Base-by-base conservation (phyloP, 1,140 invertebrate species). In the Nasonia vitripennis region DNA sequence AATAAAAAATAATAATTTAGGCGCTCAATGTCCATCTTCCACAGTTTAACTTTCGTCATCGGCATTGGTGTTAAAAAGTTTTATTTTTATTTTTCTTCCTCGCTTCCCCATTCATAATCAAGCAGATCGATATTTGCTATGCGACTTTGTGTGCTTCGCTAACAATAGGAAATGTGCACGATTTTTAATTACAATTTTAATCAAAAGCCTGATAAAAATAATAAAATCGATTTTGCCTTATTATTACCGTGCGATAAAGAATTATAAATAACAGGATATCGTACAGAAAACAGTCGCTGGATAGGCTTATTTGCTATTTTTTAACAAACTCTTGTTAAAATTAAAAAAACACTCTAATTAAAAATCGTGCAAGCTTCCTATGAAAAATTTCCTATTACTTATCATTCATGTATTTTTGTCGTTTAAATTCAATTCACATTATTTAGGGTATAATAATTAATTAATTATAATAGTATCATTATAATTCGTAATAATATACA, bases 401-500 rank as follows among this genome's bases (percentile, higher is more conserved):
- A 91, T 92, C 89, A 89, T 91, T 91, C 87, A 90, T 91, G 89
- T 89, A 89, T 87, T 89, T 90, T 88, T 89, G 89, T 91, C 87
- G 86, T 91, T 92, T 92, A 92, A 92, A 92, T 92, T 92, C 91
- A 93, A 93, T 93, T 93, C 92, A 91, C 92, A 92, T 92, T 92
- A 93, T 92, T 86, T 89, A 90, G 92, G 90, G 92, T 92, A 92
- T 92, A 92, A 93, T 92, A 92, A 92, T 92, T 90, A 92, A 92
- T 92, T 90, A 92, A 91, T 93, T 93, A 92, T 93, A 92, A 93
- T 93, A 92, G 91, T 92, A 89, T 93, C 92, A 93, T 92, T 93
- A 93, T 92, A 93, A 92, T 93, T 92, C 92, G 89, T 93, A 93
- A 92, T 93, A 93, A 93, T 93, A 93, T 93, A 93, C 92, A 93